Evolutionary conservation across 2,888 invertebrate species (phyloP).

Genomic region (Odontomyia ornata): DNA sequence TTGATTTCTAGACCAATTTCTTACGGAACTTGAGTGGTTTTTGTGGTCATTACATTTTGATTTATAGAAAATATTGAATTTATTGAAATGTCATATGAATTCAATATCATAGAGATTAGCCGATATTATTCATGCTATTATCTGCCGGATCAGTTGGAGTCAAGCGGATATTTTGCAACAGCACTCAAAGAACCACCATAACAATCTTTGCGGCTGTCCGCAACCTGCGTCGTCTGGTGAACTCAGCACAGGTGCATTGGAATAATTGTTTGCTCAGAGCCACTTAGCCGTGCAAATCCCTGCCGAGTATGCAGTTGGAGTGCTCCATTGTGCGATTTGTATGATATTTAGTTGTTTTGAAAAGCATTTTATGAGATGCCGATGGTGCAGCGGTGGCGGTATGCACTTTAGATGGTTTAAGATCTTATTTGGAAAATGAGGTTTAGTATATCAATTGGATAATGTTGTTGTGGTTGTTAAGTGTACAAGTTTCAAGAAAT

Average conservation of each 20-base stretch:
- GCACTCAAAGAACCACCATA: too few relatives aligned
- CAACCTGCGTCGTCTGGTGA: too few relatives aligned
- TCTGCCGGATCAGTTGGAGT: not conserved
- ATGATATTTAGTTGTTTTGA: not conserved
- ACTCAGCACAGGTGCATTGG: conserved; percentile 16
- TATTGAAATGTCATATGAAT: conserved; percentile 32
- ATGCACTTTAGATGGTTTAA: too few relatives aligned
- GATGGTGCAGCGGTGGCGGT: too few relatives aligned
- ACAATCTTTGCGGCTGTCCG: too few relatives aligned
- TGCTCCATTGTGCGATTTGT: not conserved
- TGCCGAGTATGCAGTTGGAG: not conserved
- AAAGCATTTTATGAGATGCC: too few relatives aligned
- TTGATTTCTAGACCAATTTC: not conserved
- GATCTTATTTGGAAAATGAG: not conserved
- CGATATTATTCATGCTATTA: conserved; percentile 18
- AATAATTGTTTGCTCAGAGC: conserved; percentile 24
- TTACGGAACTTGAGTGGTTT: not conserved
- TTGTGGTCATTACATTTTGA: conserved; percentile 7
- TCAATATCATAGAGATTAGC: conserved; percentile 5
- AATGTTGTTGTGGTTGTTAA: too few relatives aligned
- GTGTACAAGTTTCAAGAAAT: not conserved
- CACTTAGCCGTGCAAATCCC: not conserved
- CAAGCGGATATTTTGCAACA: not conserved
- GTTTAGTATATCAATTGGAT: not conserved
- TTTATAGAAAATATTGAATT: conserved; percentile 20